Percentiles rank a stretch among this genome's conserved stretches.
phyloP scores from a whole-genome alignment of 2,888 invertebrate genomes.

The Cremastobaeus sp. region DNA sequence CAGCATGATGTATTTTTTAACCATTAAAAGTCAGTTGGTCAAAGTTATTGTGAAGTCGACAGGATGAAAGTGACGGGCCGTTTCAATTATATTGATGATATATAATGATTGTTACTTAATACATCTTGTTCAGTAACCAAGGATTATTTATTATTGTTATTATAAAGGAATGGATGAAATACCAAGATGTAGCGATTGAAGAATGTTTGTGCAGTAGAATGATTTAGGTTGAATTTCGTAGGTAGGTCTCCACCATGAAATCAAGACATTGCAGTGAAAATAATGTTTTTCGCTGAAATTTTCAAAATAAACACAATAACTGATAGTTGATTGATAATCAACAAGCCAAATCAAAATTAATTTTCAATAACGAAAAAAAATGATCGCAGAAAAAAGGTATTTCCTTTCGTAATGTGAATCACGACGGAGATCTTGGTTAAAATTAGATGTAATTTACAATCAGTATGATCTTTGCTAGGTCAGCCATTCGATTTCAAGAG shows the following conservation, averaged over 20 bases:
- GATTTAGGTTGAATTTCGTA: slow-evolving; percentile 4
- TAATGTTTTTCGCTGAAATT: background rate
- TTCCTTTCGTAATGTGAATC: slow-evolving; percentile 4
- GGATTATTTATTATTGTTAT: slow-evolving; percentile 43
- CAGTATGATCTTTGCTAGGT: slow-evolving; percentile 8
- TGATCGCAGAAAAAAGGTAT: slow-evolving; percentile 2
- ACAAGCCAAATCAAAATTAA: background rate
- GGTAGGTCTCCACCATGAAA: no score
- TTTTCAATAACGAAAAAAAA: no score
- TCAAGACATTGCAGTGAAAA: no score
- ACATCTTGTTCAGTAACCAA: slow-evolving; percentile 6
- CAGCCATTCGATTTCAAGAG: slow-evolving; percentile 12
- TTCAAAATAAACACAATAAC: no score
- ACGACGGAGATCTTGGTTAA: slow-evolving; percentile 10
- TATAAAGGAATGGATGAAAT: slow-evolving; percentile 5
- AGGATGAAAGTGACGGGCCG: background rate
- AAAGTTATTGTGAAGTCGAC: slow-evolving; percentile 9
- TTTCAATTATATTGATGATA: slow-evolving; percentile 5
- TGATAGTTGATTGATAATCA: background rate
- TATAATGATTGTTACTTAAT: slow-evolving; percentile 16
- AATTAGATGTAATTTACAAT: slow-evolving; percentile 11
- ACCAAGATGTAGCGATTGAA: no score
- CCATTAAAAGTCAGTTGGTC: slow-evolving; percentile 13
- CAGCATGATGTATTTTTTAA: slow-evolving; percentile 13
- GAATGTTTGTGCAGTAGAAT: background rate